Percentiles rank a stretch among this genome's conserved stretches.
Evolutionary conservation across 2,797 vertebrate species (phyloP).

Genomic region (Pogonophryne albipinna): DNA sequence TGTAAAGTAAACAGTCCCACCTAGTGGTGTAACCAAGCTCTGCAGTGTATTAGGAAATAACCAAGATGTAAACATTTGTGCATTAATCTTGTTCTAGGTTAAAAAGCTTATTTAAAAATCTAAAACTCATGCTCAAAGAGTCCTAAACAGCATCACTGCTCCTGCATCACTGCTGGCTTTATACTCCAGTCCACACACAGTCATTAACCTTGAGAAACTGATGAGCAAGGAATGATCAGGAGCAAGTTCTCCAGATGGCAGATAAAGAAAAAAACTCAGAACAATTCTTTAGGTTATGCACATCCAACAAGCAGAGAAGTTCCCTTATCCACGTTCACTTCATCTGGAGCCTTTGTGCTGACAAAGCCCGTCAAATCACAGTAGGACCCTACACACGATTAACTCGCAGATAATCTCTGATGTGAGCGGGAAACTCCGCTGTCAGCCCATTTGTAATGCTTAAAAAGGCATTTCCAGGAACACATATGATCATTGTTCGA

Average conservation of each 20-base stretch:
- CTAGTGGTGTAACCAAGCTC: slow-evolving; percentile 68
- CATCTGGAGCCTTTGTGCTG: slow-evolving; percentile 70
- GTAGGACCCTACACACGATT: slow-evolving; percentile 55
- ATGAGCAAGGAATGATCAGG: slow-evolving; percentile 75
- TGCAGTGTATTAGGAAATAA: background rate
- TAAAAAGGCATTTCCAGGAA: slow-evolving; percentile 45
- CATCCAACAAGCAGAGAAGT: slow-evolving; percentile 67
- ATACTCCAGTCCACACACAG: slow-evolving; percentile 21
- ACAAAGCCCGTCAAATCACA: slow-evolving; percentile 66
- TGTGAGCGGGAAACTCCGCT: slow-evolving; percentile 42
- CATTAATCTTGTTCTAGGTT: background rate
- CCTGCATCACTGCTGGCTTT: slow-evolving; percentile 29
- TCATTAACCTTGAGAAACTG: slow-evolving; percentile 79
- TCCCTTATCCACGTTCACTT: slow-evolving; percentile 47
- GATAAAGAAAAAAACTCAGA: slow-evolving; percentile 54
- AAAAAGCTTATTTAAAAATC: slow-evolving; percentile 23
- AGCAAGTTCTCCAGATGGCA: slow-evolving; percentile 54
- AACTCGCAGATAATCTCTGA: slow-evolving; percentile 70
- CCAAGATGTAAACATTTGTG: background rate
- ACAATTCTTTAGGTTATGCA: slow-evolving; percentile 62
- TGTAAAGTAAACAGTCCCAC: slow-evolving; percentile 68
- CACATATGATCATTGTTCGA: slow-evolving; percentile 18
- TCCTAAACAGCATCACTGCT: slow-evolving; percentile 23
- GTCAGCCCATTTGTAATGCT: slow-evolving; percentile 61
- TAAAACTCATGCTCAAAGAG: background rate